Evolutionary conservation across 2,113 vertebrate species (phyloP).

Genomic region (Corydoras maculifer): DNA sequence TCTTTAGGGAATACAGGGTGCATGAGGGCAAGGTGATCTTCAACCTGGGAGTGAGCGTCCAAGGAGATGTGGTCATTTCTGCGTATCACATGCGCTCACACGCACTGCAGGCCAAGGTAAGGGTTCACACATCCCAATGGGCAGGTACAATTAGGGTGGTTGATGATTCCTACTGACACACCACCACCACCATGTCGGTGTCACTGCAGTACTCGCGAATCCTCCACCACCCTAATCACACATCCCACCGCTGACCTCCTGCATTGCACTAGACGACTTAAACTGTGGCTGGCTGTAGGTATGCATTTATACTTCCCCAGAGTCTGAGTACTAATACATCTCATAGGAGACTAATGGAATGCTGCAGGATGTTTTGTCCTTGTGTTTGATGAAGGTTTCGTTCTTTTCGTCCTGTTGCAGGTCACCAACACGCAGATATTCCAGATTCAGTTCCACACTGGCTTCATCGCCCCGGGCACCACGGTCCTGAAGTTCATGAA

Average conservation of each 20-base stretch:
- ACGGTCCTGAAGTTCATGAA: conserved; percentile 90
- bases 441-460: conserved; percentile 97
- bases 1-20: conserved; percentile 81
- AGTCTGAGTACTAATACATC: no score
- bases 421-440: conserved; percentile 98
- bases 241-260: no score
- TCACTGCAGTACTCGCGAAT: no score
- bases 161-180: no score
- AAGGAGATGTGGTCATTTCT: conserved; percentile 89
- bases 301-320: no score
- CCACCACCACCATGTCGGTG: no score
- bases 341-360: no score
- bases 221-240: no score
- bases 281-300: no score
- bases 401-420: conserved; percentile 51
- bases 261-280: no score
- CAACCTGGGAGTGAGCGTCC: conserved; percentile 82
- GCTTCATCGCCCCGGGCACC: conserved; percentile 87
- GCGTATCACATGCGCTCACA: conserved; percentile 94
- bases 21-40: conserved; percentile 92
- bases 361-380: background rate
- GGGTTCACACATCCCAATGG: background rate
- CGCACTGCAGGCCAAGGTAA: conserved; percentile 95
- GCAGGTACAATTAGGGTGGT: no score
- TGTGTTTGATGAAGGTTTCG: conserved; percentile 25